Percentiles rank a stretch among this genome's conserved stretches.
These are phyloP conservation scores for Mungos mungo DNA, from an alignment of 2,113 vertebrate species.

Conservation along the genomic window DNA sequence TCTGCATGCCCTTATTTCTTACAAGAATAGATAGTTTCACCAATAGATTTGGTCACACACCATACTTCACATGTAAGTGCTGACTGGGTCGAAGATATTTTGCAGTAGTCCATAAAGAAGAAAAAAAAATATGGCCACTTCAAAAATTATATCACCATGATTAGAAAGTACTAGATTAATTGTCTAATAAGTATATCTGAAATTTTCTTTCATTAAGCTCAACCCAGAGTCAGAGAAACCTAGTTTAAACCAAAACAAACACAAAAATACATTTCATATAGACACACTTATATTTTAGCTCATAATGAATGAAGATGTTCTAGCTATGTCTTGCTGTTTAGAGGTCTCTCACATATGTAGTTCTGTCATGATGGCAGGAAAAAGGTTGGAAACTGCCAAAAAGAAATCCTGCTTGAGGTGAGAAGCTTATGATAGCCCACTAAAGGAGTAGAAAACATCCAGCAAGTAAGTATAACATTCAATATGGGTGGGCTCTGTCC, in stretches of 20 bases:
- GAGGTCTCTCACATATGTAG: neutral
- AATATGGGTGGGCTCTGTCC: neutral
- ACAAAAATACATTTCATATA: neutral
- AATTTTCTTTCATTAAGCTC: constrained; percentile 42
- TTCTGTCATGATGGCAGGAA: neutral
- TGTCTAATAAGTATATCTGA: constrained; percentile 71
- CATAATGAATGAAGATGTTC: neutral
- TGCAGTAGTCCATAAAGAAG: constrained; percentile 76
- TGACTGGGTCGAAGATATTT: constrained; percentile 74
- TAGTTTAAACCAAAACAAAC: neutral
- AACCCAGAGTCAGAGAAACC: neutral
- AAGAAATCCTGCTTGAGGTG: neutral
- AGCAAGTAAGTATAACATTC: neutral
- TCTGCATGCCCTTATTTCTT: constrained; percentile 78
- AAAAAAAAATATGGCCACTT: constrained; percentile 72
- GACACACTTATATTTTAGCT: neutral
- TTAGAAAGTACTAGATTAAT: constrained; percentile 76
- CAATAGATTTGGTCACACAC: constrained; percentile 68
- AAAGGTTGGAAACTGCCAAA: neutral
- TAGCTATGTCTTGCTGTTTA: neutral
- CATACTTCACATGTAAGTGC: constrained; percentile 72
- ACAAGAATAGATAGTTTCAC: constrained; percentile 78
- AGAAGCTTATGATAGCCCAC: neutral
- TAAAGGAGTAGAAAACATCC: neutral
- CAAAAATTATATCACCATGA: constrained; percentile 73